Percentiles rank a stretch among this genome's conserved stretches.
phyloP scores from a whole-genome alignment of 2,797 vertebrate genomes.

The Perodicticus potto region DNA sequence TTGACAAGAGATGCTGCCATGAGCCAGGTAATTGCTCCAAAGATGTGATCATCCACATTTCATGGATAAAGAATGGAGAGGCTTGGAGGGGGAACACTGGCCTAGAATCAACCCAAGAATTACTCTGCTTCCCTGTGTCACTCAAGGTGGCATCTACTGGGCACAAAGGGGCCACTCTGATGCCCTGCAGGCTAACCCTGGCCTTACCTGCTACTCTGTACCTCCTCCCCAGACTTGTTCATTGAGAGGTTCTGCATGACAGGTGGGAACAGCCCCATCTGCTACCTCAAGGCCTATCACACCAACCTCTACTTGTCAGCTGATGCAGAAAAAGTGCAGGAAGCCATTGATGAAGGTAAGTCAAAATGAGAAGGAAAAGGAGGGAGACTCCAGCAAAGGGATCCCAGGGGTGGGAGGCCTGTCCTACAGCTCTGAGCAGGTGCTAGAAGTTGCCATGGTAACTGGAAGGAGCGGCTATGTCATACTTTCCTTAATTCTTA shows the following conservation, averaged over 20 bases:
- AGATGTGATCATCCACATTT: not conserved
- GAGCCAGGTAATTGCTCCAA: not conserved
- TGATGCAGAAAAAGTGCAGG: conserved; percentile 95
- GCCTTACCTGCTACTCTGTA: not conserved
- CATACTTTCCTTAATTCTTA: not conserved
- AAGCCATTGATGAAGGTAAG: conserved; percentile 97
- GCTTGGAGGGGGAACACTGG: not conserved
- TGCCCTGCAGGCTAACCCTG: not conserved
- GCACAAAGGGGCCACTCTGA: not conserved
- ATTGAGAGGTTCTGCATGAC: conserved; percentile 99
- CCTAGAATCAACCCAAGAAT: not conserved
- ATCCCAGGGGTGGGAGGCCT: not conserved
- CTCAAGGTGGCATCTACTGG: not conserved
- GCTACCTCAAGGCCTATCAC: conserved; percentile 98
- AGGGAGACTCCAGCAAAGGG: not conserved
- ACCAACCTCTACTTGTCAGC: conserved; percentile 99
- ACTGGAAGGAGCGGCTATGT: rapidly evolving
- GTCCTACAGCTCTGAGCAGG: not conserved
- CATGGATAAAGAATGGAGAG: not conserved
- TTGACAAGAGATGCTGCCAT: not conserved
- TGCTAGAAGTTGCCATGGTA: conserved; percentile 37
- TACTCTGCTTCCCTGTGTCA: not conserved
- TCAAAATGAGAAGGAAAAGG: conserved; percentile 9
- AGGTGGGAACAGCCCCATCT: conserved; percentile 96
- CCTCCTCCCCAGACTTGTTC: conserved; percentile 92